Conservation (phyloP, 2,888 invertebrate species). For the Mystacides longicornis region DNA sequence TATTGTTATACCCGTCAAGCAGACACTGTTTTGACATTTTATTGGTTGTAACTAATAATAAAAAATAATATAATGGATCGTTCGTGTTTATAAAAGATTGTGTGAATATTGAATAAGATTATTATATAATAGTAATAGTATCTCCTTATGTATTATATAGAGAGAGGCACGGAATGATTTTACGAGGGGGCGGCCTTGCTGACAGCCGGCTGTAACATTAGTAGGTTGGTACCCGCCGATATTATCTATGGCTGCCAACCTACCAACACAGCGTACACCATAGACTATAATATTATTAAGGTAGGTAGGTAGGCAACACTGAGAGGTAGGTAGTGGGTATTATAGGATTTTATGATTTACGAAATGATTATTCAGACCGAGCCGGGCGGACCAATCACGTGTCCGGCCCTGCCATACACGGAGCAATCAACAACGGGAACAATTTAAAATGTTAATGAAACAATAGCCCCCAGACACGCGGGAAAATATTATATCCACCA, state of each 20-base stretch:
- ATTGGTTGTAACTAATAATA: too few relatives aligned
- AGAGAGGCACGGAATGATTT: conserved; percentile 13
- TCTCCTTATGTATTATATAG: too few relatives aligned
- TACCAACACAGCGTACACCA: too few relatives aligned
- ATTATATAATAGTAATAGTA: not conserved
- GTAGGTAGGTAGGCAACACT: not conserved
- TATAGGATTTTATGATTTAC: conserved; percentile 24
- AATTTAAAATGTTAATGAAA: conserved; percentile 25
- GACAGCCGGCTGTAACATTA: conserved; percentile 23
- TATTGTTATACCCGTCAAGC: too few relatives aligned
- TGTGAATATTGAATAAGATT: conserved; percentile 1
- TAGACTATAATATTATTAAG: too few relatives aligned
- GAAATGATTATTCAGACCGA: conserved; percentile 15
- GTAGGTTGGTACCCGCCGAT: too few relatives aligned
- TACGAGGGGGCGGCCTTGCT: conserved; percentile 25
- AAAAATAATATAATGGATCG: too few relatives aligned
- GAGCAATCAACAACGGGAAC: conserved; percentile 19
- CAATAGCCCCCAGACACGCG: conserved; percentile 24
- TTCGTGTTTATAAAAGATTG: too few relatives aligned
- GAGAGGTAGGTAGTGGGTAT: not conserved
- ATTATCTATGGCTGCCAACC: too few relatives aligned
- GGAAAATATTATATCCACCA: conserved; percentile 10
- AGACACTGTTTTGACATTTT: too few relatives aligned
- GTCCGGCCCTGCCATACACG: conserved; percentile 11
- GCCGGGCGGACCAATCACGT: conserved; percentile 17